Conservation (phyloP, 1,140 invertebrate species). For the Oscheius sp. region DNA sequence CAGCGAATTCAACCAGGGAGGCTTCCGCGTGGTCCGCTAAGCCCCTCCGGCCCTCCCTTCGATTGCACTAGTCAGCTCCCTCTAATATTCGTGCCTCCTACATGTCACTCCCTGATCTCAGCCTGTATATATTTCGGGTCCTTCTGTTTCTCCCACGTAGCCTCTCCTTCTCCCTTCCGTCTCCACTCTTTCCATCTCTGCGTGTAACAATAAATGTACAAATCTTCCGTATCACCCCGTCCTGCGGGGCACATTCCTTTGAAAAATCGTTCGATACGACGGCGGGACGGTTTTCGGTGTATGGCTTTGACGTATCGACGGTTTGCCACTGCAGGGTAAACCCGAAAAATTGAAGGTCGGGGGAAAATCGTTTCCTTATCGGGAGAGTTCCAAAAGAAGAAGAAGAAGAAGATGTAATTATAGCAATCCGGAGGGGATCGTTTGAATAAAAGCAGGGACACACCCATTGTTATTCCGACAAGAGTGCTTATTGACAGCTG, state of each 20-base stretch:
- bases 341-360: too few species aligned
- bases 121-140: slow-evolving; percentile 9
- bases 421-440: too few species aligned
- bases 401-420: too few species aligned
- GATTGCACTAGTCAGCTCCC: background rate
- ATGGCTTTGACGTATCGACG: too few species aligned
- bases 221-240: slow-evolving; percentile 1
- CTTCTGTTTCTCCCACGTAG: background rate
- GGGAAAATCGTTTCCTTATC: too few species aligned
- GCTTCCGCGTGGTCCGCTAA: slow-evolving; percentile 14
- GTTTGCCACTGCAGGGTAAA: too few species aligned
- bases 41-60: background rate
- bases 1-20: slow-evolving; percentile 48
- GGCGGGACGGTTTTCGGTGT: slow-evolving; percentile 5
- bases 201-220: slow-evolving; percentile 6
- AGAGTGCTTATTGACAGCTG: too few species aligned
- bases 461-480: too few species aligned
- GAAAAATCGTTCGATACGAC: background rate
- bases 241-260: background rate
- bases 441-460: too few species aligned
- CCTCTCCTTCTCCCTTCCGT: background rate
- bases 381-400: too few species aligned
- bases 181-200: background rate
- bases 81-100: slow-evolving; percentile 7
- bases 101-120: slow-evolving; percentile 15